A percentile compares a stretch with the other conserved stretches of the same genome.
Evolutionary conservation across 2,888 invertebrate genomes (phyloP).

Genomic region (Rhingia rostrata): DNA sequence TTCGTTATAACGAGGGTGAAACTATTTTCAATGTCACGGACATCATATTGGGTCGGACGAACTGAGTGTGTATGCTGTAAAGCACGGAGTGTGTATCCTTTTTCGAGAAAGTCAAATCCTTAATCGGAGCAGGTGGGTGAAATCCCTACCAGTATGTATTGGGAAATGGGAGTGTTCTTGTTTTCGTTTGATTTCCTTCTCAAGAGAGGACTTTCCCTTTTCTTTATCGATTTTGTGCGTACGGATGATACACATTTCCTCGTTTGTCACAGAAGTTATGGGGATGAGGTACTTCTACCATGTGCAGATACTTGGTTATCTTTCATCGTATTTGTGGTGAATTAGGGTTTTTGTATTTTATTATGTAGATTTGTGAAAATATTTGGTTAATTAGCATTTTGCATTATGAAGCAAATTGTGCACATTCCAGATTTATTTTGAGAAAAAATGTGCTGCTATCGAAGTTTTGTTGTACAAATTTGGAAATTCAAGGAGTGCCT

Average conservation of each 20-base stretch:
- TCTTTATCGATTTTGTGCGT: conserved; percentile 17
- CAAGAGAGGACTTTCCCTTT: not conserved
- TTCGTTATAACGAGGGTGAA: too few relatives aligned
- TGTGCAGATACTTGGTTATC: conserved; percentile 8
- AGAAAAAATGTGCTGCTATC: not conserved
- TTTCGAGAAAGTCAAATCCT: conserved; percentile 7
- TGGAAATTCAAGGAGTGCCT: not conserved
- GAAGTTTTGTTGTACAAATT: not conserved
- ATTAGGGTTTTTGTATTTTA: not conserved
- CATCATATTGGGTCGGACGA: not conserved
- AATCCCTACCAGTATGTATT: not conserved
- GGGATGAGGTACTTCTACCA: not conserved
- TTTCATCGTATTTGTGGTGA: not conserved
- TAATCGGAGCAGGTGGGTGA: conserved; percentile 2
- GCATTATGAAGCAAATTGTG: not conserved
- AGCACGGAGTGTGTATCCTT: conserved; percentile 40
- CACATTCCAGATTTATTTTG: not conserved
- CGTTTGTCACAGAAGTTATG: not conserved
- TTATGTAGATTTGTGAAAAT: not conserved
- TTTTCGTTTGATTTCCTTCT: not conserved
- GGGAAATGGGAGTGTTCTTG: not conserved
- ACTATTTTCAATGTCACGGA: conserved; percentile 48
- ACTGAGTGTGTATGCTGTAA: not conserved
- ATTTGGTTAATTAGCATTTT: not conserved
- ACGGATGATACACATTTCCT: not conserved